Conservation (phyloP, 2,888 invertebrate species). For the Cephus nigrinus region DNA sequence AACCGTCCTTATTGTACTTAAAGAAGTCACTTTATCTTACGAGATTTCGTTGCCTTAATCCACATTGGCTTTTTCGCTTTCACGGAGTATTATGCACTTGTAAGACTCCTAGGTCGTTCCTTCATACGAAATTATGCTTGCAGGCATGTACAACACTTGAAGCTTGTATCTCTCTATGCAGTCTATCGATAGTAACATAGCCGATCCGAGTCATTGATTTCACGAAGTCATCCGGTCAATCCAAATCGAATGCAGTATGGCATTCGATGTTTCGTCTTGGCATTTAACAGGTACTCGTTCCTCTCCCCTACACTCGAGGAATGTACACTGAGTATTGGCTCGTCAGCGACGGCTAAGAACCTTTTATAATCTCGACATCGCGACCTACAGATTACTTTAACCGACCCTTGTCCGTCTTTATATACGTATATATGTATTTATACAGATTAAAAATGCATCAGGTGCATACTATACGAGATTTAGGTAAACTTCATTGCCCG, state of each 20-base stretch:
- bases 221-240: background rate
- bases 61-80: background rate
- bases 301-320: background rate
- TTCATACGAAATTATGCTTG: background rate
- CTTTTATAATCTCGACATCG: background rate
- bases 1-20: background rate
- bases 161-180: background rate
- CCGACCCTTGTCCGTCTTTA: background rate
- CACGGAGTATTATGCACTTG: background rate
- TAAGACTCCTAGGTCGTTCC: background rate
- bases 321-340: background rate
- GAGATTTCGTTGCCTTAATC: background rate
- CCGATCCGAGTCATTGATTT: background rate
- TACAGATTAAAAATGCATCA: background rate
- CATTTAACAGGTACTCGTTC: background rate
- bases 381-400: background rate
- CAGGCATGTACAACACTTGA: background rate
- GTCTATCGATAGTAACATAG: background rate
- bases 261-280: background rate
- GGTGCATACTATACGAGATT: background rate
- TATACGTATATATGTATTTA: background rate
- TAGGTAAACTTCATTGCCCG: background rate
- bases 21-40: background rate
- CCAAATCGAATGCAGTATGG: background rate
- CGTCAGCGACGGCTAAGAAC: background rate